Evolutionary conservation across 2,797 vertebrate species (phyloP).

Genomic region (Mormyrops attenuatus): DNA sequence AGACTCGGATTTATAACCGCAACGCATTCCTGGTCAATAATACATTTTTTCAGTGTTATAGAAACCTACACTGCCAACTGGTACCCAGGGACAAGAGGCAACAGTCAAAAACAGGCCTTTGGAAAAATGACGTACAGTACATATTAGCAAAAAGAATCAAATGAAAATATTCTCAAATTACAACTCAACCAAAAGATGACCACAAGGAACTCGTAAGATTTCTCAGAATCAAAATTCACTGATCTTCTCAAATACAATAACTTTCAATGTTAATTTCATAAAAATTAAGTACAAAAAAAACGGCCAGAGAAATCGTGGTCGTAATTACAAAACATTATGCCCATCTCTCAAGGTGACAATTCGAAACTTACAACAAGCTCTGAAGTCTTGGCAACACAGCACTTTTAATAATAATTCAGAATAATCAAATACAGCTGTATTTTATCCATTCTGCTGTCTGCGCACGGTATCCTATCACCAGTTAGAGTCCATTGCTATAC

Average conservation of each 20-base stretch:
- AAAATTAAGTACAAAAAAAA: slow-evolving; percentile 16
- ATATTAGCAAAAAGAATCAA: background rate
- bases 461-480: background rate
- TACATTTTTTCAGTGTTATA: background rate
- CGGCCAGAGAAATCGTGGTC: background rate
- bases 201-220: slow-evolving; percentile 7
- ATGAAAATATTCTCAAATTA: background rate
- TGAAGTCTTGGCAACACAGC: slow-evolving; percentile 16
- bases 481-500: background rate
- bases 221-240: background rate
- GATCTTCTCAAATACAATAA: background rate
- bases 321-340: background rate
- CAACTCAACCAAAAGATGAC: background rate
- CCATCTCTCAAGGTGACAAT: background rate
- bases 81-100: background rate
- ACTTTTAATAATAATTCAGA: slow-evolving; percentile 1
- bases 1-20: background rate
- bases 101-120: background rate
- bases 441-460: background rate
- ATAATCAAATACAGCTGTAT: slow-evolving; percentile 7
- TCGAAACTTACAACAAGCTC: slow-evolving; percentile 20
- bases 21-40: background rate
- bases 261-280: slow-evolving; percentile 20
- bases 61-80: background rate
- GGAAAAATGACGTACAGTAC: background rate